A percentile compares a stretch with the other conserved stretches of the same genome.
Evolutionary conservation across 2,113 vertebrate genomes (phyloP).

Genomic region (Blennius ocellaris): DNA sequence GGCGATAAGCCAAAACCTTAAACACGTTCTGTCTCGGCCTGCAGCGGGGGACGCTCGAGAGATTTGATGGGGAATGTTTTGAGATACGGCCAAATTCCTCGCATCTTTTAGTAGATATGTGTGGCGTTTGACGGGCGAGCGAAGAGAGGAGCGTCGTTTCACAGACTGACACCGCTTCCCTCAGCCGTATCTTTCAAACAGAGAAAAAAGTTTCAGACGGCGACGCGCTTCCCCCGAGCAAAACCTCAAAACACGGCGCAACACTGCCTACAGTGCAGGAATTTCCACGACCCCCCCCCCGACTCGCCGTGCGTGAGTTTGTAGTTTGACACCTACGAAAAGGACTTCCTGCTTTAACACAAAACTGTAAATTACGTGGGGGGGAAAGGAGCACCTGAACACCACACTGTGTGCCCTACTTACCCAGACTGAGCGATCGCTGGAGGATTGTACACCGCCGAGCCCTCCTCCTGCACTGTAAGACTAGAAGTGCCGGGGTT

Average conservation of each 20-base stretch:
- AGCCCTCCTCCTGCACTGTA: slow-evolving; percentile 33
- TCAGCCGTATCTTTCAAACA: not conserved
- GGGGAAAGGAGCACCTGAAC: slow-evolving; percentile 28
- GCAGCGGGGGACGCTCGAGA: not conserved
- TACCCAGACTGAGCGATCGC: slow-evolving; percentile 53
- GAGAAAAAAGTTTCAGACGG: slow-evolving; percentile 27
- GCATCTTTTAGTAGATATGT: not conserved
- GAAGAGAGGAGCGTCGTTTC: too few species aligned
- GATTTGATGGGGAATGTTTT: not conserved
- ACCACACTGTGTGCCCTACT: slow-evolving; percentile 41
- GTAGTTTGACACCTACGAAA: not conserved
- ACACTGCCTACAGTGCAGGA: not conserved
- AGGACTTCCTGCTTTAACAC: not conserved
- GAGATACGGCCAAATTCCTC: not conserved
- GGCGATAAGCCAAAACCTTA: not conserved
- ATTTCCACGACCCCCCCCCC: not conserved
- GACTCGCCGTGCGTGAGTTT: not conserved
- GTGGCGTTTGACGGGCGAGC: slow-evolving; percentile 10
- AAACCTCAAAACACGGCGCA: slow-evolving; percentile 34
- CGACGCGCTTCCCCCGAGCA: slow-evolving; percentile 29
- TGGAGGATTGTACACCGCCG: slow-evolving; percentile 27
- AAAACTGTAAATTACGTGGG: slow-evolving; percentile 31
- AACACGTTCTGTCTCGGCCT: not conserved
- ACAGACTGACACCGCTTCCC: too few species aligned
- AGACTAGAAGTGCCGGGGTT: slow-evolving; percentile 54